Conservation (phyloP, 2,797 vertebrate species). For the Heliangelus exortis region DNA sequence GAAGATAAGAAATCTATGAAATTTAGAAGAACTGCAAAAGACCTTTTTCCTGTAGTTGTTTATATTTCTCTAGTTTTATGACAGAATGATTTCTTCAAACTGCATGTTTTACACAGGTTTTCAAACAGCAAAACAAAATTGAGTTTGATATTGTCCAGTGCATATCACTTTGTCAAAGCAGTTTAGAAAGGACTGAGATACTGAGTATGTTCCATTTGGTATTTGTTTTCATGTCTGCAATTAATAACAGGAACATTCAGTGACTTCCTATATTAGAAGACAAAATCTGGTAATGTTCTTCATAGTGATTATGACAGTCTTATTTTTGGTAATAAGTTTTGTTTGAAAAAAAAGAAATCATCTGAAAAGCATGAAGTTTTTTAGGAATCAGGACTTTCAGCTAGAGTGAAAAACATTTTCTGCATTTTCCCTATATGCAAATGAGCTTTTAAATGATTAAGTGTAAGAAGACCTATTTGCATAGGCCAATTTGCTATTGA, state of each 20-base stretch:
- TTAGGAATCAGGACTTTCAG: background rate
- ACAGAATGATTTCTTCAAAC: background rate
- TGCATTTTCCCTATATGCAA: background rate
- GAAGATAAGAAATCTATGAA: background rate
- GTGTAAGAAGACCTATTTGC: background rate
- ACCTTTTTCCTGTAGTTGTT: background rate
- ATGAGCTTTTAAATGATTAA: background rate
- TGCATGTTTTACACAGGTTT: background rate
- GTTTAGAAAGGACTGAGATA: background rate
- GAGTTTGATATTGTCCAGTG: background rate
- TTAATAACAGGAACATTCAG: background rate
- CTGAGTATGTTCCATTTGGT: rapidly evolving
- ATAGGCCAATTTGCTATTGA: background rate
- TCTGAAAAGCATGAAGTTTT: background rate
- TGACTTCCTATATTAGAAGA: background rate
- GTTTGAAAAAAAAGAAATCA: background rate
- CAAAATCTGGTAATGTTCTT: background rate
- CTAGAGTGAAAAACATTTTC: background rate
- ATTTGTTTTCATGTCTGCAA: background rate
- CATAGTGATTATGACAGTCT: background rate
- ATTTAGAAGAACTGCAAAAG: background rate
- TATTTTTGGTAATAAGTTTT: background rate
- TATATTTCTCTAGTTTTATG: background rate
- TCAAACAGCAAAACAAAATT: background rate
- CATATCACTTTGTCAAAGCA: background rate